Conservation (phyloP, 2,888 invertebrate genomes). For the Myopa tessellatipennis region DNA sequence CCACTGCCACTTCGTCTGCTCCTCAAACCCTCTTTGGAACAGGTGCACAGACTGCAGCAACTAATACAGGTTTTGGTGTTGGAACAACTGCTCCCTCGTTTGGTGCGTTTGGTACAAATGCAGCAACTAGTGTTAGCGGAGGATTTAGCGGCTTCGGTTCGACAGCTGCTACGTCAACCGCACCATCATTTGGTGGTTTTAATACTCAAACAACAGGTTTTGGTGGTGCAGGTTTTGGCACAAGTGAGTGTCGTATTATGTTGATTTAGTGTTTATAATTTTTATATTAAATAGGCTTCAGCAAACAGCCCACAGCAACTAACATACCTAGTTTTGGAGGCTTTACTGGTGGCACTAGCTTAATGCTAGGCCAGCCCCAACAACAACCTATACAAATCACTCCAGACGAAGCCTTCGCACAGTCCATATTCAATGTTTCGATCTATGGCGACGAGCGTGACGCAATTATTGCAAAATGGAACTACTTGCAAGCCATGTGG, state of each 20-base stretch:
- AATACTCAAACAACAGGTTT: constrained; percentile 67
- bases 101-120: constrained; percentile 61
- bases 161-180: constrained; percentile 64
- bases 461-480: constrained; percentile 92
- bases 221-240: constrained; percentile 68
- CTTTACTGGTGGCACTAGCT: constrained; percentile 70
- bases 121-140: constrained; percentile 46
- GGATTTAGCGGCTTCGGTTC: constrained; percentile 68
- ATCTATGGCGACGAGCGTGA: constrained; percentile 97
- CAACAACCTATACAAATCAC: constrained; percentile 71
- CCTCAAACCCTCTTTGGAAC: constrained; percentile 55
- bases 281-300: constrained; percentile 58
- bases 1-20: constrained; percentile 54
- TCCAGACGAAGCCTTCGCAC: constrained; percentile 78
- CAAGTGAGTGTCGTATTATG: constrained; percentile 46
- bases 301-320: constrained; percentile 56
- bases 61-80: constrained; percentile 59
- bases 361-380: constrained; percentile 66
- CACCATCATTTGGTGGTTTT: constrained; percentile 68
- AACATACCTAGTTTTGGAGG: constrained; percentile 69
- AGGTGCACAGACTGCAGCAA: constrained; percentile 44
- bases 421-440: constrained; percentile 81
- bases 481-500: constrained; percentile 82
- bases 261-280: constrained; percentile 36
- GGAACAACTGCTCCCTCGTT: constrained; percentile 56